Evolutionary conservation across 2,888 invertebrate species (phyloP).

Genomic region (Mythimna vitellina): DNA sequence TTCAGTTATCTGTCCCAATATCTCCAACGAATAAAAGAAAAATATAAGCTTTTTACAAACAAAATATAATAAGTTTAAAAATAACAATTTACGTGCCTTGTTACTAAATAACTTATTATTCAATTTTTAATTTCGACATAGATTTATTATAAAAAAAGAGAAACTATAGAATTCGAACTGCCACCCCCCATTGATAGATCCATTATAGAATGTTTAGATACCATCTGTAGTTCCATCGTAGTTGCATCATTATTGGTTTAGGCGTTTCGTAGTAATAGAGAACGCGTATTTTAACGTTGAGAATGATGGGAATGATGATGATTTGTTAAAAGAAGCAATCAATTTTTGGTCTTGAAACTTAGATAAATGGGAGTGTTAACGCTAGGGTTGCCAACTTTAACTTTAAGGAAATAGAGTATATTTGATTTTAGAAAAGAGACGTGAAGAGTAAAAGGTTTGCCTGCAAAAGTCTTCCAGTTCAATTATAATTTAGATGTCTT

Average conservation of each 20-base stretch:
- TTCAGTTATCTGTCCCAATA: constrained; percentile 35
- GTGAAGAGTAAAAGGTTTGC: too few relatives aligned
- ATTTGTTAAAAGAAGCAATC: constrained; percentile 21
- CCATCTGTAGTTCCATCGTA: constrained; percentile 51
- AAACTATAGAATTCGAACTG: constrained; percentile 25
- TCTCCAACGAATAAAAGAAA: constrained; percentile 31
- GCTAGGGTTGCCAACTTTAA: too few relatives aligned
- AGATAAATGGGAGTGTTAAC: neutral
- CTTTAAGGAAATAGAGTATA: too few relatives aligned
- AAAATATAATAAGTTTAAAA: constrained; percentile 54
- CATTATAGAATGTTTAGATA: constrained; percentile 51
- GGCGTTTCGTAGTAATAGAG: constrained; percentile 41
- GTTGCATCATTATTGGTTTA: constrained; percentile 41
- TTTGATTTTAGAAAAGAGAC: too few relatives aligned
- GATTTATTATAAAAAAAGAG: neutral
- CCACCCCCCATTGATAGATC: constrained; percentile 52
- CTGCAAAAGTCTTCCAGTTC: too few relatives aligned
- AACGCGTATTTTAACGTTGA: constrained; percentile 22
- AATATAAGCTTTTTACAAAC: constrained; percentile 55
- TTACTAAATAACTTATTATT: constrained; percentile 51
- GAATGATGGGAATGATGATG: neutral
- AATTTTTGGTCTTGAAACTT: constrained; percentile 8
- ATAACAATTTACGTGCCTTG: constrained; percentile 68
- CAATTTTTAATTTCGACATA: constrained; percentile 42
- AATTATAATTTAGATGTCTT: too few relatives aligned